Evolutionary conservation across 1,140 invertebrate genomes (phyloP), one percentile per base, ranked within the genome.

Genomic region (Drosophila gunungcola): DNA sequence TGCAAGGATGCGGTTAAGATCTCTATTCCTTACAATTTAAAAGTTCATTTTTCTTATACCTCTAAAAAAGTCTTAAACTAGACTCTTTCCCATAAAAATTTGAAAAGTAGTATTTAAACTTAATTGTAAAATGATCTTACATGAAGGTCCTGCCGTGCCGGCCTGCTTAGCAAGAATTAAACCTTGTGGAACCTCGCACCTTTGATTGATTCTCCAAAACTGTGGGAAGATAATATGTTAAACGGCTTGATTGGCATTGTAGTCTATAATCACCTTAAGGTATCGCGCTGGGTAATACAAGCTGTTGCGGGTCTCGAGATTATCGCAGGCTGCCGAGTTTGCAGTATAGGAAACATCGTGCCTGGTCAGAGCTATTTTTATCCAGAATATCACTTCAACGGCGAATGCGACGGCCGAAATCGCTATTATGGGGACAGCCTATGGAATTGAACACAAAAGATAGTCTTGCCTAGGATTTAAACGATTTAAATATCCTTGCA

Each of bases 281-380:
- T 38, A 49, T 13, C 64, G 38, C 1, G 78, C 48, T 2, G 27
- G 39, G 3, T 61, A 42, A 49, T 64, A 64, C 0, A 16, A 5
- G 6, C 75, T 79, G 7, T n/a, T 10, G 1, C 78, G 78, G 1
- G 78, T 84, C 51, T 84, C 80, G 7, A 81, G 10, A 27, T 39
- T 27, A 0, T 68, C 70, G 9, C 62, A 78, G 11, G 25, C 3
- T 0, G 65, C 69, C 0, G 46, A 4, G 13, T 46, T 29, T 10
- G 51, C 68, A 9, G 72, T 79, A 12, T 49, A 89, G 38, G 53
- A 70, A 1, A 89, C 82, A 61, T 86, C 82, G 45, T 83, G 76
- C 0, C 84, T 70, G 1, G 79, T 75, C 0, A 72, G 0, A 2
- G 65, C 73, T 0, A 65, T 3, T 0, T 63, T 58, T 3, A 77